These are phyloP conservation scores for Mellivora capensis DNA, from an alignment of 2,113 vertebrate genomes.

Conservation along the genomic window DNA sequence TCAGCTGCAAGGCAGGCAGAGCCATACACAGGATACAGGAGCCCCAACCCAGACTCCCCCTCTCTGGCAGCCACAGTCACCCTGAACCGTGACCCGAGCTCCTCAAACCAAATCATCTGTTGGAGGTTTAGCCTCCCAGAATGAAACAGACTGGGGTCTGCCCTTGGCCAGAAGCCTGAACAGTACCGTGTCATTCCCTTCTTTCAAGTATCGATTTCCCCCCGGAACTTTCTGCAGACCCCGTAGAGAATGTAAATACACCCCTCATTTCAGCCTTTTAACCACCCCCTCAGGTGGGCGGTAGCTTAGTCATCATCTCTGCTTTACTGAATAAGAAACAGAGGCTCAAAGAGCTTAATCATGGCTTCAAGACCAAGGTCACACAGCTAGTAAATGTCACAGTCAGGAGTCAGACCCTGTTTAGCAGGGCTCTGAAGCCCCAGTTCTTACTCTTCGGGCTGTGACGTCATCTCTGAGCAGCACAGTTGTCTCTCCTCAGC, in stretches of 20 bases:
- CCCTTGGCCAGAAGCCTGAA: neutral
- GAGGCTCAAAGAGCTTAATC: neutral
- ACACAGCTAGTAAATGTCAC: neutral
- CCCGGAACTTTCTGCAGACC: neutral
- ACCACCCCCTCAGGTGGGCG: rapidly evolving
- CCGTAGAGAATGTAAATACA: neutral
- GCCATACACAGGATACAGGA: neutral
- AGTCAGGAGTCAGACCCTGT: neutral
- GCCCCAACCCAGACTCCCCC: rapidly evolving
- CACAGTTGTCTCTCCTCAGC: neutral
- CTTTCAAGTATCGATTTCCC: neutral
- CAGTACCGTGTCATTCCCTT: neutral
- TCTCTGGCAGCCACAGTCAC: neutral
- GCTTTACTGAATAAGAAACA: neutral
- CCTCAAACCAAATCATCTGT: neutral
- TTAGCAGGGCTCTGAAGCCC: neutral
- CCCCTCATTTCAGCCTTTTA: neutral
- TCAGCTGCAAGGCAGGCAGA: neutral
- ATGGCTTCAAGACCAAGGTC: neutral
- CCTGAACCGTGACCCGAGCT: neutral
- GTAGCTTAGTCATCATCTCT: neutral
- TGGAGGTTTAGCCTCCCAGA: neutral
- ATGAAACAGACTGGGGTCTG: neutral
- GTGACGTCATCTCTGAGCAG: too few species aligned
- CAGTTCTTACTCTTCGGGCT: neutral